Percentiles rank a stretch among this genome's conserved stretches.
These are phyloP conservation scores for Karalla daura DNA, from an alignment of 2,797 vertebrate species.

Conservation along the genomic window DNA sequence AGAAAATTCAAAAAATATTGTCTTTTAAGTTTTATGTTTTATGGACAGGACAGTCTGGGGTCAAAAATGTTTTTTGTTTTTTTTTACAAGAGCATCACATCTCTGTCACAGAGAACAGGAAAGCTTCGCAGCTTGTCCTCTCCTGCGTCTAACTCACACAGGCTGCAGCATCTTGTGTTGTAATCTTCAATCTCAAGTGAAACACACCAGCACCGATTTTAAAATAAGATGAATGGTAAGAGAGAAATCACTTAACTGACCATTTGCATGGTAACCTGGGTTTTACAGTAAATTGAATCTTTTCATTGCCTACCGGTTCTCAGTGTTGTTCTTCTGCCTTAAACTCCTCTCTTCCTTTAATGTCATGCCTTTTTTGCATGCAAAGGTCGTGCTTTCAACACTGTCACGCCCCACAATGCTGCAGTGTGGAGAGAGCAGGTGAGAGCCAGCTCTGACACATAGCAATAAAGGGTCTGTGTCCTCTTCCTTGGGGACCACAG, in stretches of 20 bases:
- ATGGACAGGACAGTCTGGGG: too few species aligned
- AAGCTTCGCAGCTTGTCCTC: not conserved
- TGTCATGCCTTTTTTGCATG: not conserved
- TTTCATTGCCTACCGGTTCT: not conserved
- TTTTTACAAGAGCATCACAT: too few species aligned
- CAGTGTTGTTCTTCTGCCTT: not conserved
- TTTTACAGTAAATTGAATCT: not conserved
- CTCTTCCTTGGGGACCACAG: conserved; percentile 31
- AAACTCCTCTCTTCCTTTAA: not conserved
- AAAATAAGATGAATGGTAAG: not conserved
- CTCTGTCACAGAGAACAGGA: too few species aligned
- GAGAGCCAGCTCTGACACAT: conserved; percentile 47
- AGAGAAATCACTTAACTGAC: conserved; percentile 5
- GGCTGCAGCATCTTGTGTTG: not conserved
- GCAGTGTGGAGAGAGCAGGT: conserved; percentile 32
- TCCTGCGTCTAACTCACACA: not conserved
- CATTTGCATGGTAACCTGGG: not conserved
- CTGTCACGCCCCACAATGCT: not conserved
- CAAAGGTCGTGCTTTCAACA: conserved; percentile 1
- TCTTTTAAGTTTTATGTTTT: too few species aligned
- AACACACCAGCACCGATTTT: not conserved
- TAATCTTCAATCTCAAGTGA: not conserved
- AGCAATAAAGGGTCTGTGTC: conserved; percentile 32
- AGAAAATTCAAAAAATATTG: too few species aligned
- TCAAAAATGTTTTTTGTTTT: too few species aligned